A percentile compares a stretch with the other conserved stretches of the same genome.
These are phyloP conservation scores for Sipha flava DNA, from an alignment of 1,140 invertebrate genomes.

Conservation along the genomic window DNA sequence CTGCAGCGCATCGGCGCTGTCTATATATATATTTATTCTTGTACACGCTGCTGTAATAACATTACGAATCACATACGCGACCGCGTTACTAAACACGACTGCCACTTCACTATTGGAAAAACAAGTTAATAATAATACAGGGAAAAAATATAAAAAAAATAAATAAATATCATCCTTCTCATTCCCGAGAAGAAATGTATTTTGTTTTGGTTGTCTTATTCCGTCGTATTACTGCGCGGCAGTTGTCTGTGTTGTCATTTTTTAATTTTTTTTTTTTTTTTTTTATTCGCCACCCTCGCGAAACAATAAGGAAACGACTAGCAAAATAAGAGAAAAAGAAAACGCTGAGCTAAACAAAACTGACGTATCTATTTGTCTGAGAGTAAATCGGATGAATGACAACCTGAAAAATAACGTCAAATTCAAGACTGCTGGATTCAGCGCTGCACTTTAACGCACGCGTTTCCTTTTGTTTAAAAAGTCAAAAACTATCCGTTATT, in stretches of 20 bases:
- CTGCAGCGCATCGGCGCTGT: too few species aligned
- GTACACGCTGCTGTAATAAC: too few species aligned
- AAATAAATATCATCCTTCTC: background rate
- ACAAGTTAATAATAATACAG: background rate
- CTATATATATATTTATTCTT: too few species aligned
- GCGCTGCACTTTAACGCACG: too few species aligned
- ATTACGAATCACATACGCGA: too few species aligned
- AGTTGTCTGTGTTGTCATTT: background rate
- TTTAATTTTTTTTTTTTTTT: background rate
- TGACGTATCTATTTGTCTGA: background rate
- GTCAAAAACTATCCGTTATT: too few species aligned
- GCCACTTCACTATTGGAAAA: too few species aligned
- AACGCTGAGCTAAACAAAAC: background rate
- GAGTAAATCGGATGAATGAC: slow-evolving; percentile 8
- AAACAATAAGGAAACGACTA: background rate
- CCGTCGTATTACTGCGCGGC: too few species aligned
- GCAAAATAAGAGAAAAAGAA: too few species aligned
- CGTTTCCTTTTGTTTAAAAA: too few species aligned
- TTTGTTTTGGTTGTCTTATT: background rate
- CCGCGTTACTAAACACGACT: background rate
- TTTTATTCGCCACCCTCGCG: too few species aligned
- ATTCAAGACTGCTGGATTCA: too few species aligned
- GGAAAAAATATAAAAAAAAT: background rate
- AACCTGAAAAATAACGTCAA: background rate
- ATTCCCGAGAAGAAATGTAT: background rate